These are phyloP conservation scores for Sitodiplosis mosellana DNA, from an alignment of 1,140 invertebrate genomes.

Conservation along the genomic window DNA sequence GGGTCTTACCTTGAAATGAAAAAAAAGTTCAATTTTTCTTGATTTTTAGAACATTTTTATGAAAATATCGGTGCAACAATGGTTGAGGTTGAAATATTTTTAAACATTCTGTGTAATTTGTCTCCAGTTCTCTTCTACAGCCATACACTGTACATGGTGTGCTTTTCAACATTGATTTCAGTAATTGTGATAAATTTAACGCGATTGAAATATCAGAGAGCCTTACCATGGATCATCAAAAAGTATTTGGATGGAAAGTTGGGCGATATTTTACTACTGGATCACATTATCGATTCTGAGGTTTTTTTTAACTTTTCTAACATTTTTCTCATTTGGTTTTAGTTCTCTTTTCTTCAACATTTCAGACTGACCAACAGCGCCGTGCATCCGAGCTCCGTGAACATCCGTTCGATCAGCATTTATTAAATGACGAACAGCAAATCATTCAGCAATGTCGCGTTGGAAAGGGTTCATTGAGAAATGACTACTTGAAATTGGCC, in stretches of 20 bases:
- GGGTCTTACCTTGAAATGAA: constrained; percentile 3
- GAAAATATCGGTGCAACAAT: too few species aligned
- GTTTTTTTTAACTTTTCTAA: constrained; percentile 4
- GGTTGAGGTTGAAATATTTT: too few species aligned
- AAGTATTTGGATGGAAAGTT: constrained; percentile 30
- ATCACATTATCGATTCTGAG: constrained; percentile 11
- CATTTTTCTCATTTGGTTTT: constrained; percentile 6
- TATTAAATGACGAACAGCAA: constrained; percentile 23
- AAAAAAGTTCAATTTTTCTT: constrained; percentile 1
- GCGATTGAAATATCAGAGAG: constrained; percentile 25
- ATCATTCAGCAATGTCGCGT: constrained; percentile 18
- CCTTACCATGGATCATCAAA: constrained; percentile 34
- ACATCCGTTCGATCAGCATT: constrained; percentile 13
- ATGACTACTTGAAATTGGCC: constrained; percentile 41
- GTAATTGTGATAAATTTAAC: constrained; percentile 39
- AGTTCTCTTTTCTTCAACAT: too few species aligned
- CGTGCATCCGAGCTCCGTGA: constrained; percentile 22
- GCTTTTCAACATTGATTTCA: constrained; percentile 39
- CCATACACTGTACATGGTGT: constrained; percentile 36
- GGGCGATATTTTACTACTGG: constrained; percentile 31
- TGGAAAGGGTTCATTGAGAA: constrained; percentile 19
- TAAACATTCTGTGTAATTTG: background rate
- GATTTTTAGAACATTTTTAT: constrained; percentile 15
- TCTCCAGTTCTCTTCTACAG: constrained; percentile 31
- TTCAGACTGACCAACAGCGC: constrained; percentile 17